A percentile compares a stretch with the other conserved stretches of the same genome.
These are phyloP conservation scores for Lagenorhynchus albirostris DNA, from an alignment of 2,113 vertebrate species.

Conservation along the genomic window DNA sequence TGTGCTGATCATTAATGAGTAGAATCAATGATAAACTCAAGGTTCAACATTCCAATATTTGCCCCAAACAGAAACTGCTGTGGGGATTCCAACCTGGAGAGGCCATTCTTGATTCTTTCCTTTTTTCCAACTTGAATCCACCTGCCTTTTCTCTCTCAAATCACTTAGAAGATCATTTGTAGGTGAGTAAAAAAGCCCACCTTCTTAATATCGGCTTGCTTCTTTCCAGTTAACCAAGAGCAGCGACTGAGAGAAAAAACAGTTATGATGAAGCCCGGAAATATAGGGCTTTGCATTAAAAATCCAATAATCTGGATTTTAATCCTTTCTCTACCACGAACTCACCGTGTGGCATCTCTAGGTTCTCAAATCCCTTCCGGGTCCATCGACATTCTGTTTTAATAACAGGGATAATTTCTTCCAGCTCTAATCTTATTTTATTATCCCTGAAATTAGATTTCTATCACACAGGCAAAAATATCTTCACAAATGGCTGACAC, in stretches of 20 bases:
- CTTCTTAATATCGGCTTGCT: background rate
- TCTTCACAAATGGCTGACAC: background rate
- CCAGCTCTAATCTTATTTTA: background rate
- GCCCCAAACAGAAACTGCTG: background rate
- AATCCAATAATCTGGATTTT: background rate
- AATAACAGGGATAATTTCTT: background rate
- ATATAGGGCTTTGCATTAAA: background rate
- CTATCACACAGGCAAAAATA: background rate
- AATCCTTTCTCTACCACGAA: background rate
- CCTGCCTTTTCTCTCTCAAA: background rate
- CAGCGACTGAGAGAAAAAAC: background rate
- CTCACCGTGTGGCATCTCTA: background rate
- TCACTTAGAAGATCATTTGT: background rate
- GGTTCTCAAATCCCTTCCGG: background rate
- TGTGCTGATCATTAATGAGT: background rate
- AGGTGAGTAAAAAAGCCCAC: background rate
- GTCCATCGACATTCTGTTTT: background rate
- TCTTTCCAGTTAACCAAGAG: background rate
- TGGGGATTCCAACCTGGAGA: background rate
- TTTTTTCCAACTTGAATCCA: background rate
- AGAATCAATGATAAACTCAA: background rate
- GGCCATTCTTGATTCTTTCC: background rate
- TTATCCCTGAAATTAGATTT: background rate
- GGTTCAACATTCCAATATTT: background rate
- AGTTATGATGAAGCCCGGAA: background rate